A percentile compares a stretch with the other conserved stretches of the same genome.
Evolutionary conservation across 1,140 invertebrate genomes (phyloP).

Genomic region (Dendroctonus valens): DNA sequence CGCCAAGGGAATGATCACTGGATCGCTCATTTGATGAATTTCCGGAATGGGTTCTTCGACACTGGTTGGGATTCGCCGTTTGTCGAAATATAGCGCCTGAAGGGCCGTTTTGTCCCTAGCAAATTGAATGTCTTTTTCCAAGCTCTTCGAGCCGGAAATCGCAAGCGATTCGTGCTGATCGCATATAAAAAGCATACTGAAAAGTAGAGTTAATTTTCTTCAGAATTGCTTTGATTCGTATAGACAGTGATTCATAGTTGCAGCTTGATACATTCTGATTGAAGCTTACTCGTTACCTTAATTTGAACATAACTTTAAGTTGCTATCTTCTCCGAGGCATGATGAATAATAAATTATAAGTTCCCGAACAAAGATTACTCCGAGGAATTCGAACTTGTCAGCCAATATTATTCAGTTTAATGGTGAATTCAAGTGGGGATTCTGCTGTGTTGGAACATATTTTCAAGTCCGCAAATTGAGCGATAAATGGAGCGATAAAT

Average conservation of each 20-base stretch:
- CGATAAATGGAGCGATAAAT: no score
- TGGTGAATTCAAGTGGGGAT: not conserved
- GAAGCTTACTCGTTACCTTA: no score
- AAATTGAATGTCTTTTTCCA: constrained; percentile 83
- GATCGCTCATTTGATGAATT: constrained; percentile 70
- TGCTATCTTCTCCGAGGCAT: not conserved
- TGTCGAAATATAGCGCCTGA: constrained; percentile 82
- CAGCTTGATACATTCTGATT: no score
- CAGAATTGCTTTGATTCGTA: no score
- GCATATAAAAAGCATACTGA: constrained; percentile 64
- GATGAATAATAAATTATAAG: constrained; percentile 2
- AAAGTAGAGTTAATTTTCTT: no score
- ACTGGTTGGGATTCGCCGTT: constrained; percentile 82
- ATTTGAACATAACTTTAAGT: not conserved
- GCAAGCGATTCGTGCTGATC: constrained; percentile 64
- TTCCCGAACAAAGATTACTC: constrained; percentile 4
- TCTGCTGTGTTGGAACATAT: no score
- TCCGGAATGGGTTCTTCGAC: constrained; percentile 83
- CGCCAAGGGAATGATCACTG: constrained; percentile 81
- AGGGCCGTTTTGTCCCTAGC: constrained; percentile 80
- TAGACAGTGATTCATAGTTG: no score
- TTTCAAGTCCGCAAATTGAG: no score
- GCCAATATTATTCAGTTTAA: constrained; percentile 5
- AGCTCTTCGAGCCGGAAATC: constrained; percentile 75
- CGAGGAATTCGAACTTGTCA: constrained; percentile 4